Base-by-base conservation (phyloP, 2,113 vertebrate species). In the Ifrita kowaldi region DNA sequence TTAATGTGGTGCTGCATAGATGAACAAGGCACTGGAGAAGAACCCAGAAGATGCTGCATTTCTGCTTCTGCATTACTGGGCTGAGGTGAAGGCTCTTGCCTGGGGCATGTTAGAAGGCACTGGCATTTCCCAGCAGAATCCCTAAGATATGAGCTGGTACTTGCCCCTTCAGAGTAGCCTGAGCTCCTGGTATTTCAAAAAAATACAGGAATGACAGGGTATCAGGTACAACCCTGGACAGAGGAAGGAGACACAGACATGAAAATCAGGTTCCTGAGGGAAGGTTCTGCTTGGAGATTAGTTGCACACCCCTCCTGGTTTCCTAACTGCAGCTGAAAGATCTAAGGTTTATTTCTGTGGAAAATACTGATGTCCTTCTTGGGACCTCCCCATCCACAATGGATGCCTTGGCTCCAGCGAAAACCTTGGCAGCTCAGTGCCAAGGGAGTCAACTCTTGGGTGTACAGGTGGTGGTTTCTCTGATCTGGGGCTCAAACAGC, bases 241-340 rank as follows among this genome's bases (percentile, higher is more conserved):
- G 55, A 84, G 16, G 37, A 24, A 60, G n/a, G 15, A 46, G 16
- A 17, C 1, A 10, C 0, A 11, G 16, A 32, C 2, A 3, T 23
- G 56, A 64, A 84, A 78, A 87, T 39, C 37, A 41, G 20, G 7
- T 26, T 75, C 27, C 9, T 41, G 44, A 52, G 19, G 35, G 41
- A 82, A 84, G 6, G 3, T 62, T 16, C 53, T 11, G 10, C 5
- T 28, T 46, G 19, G 39, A 50, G 27, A 50, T 53, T 39, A 63
- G 52, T 42, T 9, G 0, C 1, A 0, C 16, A 41, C 1, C 8
- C 13, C 8, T 81, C 18, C n/a, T 41, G 10, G 11, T 42, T 53
- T 49, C 28, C 39, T 44, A 73, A 22, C 10, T 49, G 37, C 39
- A 71, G 17, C 33, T 39, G 37, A 67, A 84, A 39, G 33, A 39